These are phyloP conservation scores for Ictalurus punctatus DNA, from an alignment of 2,113 vertebrate genomes.

Conservation along the genomic window DNA sequence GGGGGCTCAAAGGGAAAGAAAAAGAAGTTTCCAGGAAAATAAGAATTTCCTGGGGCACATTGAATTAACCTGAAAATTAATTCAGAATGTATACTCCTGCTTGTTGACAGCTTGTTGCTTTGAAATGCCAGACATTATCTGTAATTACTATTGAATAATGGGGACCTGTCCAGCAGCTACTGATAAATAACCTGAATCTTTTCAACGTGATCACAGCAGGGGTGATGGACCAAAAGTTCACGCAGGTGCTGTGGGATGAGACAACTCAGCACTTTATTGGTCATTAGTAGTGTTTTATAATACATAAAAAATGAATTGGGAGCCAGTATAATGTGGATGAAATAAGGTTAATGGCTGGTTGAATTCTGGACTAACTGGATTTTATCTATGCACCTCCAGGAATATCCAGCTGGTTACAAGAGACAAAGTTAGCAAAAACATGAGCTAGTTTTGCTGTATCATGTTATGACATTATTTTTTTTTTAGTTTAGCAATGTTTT, in stretches of 20 bases:
- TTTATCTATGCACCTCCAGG: background rate
- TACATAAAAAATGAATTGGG: background rate
- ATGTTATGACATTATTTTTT: background rate
- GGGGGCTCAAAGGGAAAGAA: background rate
- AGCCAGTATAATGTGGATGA: background rate
- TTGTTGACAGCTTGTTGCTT: conserved; percentile 33
- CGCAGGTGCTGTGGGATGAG: background rate
- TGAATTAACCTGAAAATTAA: no score
- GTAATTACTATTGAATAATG: conserved; percentile 53
- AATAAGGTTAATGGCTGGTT: background rate
- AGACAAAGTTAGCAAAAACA: background rate
- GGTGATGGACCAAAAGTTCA: background rate
- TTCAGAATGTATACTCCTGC: background rate
- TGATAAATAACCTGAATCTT: background rate
- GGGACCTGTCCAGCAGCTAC: background rate
- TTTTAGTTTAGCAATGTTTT: background rate
- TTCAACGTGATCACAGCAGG: background rate
- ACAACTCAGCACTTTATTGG: background rate
- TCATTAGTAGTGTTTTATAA: background rate
- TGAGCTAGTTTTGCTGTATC: background rate
- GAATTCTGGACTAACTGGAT: background rate
- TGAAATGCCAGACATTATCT: conserved; percentile 51
- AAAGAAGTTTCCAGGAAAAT: background rate
- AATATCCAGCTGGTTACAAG: background rate
- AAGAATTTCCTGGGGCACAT: background rate